phyloP scores from a whole-genome alignment of 1,140 invertebrate species.

The Brachionus paranguensis region DNA sequence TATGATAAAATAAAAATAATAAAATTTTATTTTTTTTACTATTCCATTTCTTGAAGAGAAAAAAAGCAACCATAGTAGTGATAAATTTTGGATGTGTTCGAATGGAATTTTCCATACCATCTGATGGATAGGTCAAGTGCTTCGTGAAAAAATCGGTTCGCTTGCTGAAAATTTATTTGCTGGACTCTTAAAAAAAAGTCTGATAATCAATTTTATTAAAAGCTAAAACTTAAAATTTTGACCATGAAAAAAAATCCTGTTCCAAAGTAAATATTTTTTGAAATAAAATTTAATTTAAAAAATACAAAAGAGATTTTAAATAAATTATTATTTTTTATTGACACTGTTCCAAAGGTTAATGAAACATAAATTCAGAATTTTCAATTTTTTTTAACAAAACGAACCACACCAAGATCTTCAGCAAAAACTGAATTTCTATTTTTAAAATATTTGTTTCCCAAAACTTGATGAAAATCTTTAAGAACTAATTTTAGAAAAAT shows the following conservation, averaged over 20 bases:
- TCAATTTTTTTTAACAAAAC: too few species aligned
- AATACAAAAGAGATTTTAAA: too few species aligned
- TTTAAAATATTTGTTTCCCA: too few species aligned
- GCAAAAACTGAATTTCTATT: too few species aligned
- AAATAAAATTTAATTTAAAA: too few species aligned
- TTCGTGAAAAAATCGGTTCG: background rate
- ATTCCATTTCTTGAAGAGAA: slow-evolving; percentile 31
- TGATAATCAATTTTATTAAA: background rate
- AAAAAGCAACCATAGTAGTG: slow-evolving; percentile 39
- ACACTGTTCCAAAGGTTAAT: too few species aligned
- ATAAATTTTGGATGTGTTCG: slow-evolving; percentile 25
- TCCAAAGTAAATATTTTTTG: too few species aligned
- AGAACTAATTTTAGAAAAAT: too few species aligned
- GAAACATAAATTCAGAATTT: too few species aligned
- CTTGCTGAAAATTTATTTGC: background rate
- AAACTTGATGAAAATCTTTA: too few species aligned
- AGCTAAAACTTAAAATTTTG: background rate
- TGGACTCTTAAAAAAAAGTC: background rate
- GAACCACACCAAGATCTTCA: too few species aligned
- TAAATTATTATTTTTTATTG: too few species aligned
- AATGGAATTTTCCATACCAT: slow-evolving; percentile 11
- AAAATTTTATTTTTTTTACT: background rate
- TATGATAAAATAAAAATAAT: background rate
- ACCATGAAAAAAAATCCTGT: background rate
- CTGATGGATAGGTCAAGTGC: background rate